These are phyloP conservation scores for Mayetiola destructor DNA, from an alignment of 2,888 invertebrate genomes.

Conservation along the genomic window DNA sequence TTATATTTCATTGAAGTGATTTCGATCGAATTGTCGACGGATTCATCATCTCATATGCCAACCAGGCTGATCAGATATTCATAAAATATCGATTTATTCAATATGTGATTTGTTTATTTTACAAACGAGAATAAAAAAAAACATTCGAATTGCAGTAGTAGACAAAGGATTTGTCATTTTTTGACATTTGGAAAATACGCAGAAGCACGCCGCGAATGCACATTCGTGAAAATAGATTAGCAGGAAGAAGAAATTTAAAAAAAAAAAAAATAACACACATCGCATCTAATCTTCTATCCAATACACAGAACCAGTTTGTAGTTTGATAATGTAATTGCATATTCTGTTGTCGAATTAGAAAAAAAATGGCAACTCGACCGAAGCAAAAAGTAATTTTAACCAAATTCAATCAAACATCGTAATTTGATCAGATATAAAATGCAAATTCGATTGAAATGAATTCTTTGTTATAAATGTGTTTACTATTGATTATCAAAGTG, in stretches of 20 bases:
- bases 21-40: too few relatives aligned
- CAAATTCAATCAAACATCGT: too few relatives aligned
- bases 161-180: neutral
- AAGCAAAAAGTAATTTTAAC: too few relatives aligned
- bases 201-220: slow-evolving; percentile 13
- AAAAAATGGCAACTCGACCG: neutral
- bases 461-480: too few relatives aligned
- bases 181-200: neutral
- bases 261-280: slow-evolving; percentile 8
- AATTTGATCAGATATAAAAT: too few relatives aligned
- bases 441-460: too few relatives aligned
- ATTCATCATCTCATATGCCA: too few relatives aligned
- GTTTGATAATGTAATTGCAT: slow-evolving; percentile 10
- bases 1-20: too few relatives aligned
- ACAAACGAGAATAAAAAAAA: neutral
- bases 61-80: neutral
- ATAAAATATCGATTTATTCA: neutral
- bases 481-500: too few relatives aligned
- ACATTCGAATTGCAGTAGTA: neutral
- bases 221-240: slow-evolving; percentile 10
- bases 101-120: too few relatives aligned
- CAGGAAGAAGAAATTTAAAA: too few relatives aligned
- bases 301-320: slow-evolving; percentile 2
- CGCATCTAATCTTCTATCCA: neutral
- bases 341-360: neutral